A percentile compares a stretch with the other conserved stretches of the same genome.
Evolutionary conservation across 2,888 invertebrate genomes (phyloP).

Genomic region (Coenonympha glycerion): DNA sequence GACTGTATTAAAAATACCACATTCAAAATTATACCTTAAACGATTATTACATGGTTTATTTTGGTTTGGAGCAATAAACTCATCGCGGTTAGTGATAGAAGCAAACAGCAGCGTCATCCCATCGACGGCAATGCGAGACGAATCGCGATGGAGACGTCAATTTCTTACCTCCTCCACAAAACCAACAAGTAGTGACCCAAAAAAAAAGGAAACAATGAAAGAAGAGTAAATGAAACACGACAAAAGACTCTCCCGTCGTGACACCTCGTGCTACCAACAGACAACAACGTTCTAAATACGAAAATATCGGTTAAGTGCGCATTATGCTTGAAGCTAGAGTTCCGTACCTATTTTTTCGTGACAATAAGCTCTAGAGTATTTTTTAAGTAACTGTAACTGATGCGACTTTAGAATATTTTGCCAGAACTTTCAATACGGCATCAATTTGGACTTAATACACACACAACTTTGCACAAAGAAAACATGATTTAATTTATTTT

Average conservation of each 20-base stretch:
- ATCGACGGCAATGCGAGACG: constrained; percentile 59
- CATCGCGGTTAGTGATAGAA: constrained; percentile 5
- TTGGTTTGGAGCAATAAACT: not conserved
- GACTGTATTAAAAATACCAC: constrained; percentile 35
- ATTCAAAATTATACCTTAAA: constrained; percentile 7
- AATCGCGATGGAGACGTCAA: constrained; percentile 68
- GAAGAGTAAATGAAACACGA: constrained; percentile 34
- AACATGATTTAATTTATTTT: too few relatives aligned
- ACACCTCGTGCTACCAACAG: constrained; percentile 31
- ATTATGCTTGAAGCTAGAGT: not conserved
- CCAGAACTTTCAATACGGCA: too few relatives aligned
- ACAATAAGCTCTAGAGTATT: too few relatives aligned
- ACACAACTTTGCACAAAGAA: too few relatives aligned
- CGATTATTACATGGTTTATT: not conserved
- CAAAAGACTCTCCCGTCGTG: constrained; percentile 35
- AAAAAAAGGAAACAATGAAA: constrained; percentile 41
- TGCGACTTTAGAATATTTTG: too few relatives aligned
- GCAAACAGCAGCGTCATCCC: constrained; percentile 66
- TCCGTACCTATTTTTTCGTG: not conserved
- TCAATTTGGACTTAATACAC: too few relatives aligned
- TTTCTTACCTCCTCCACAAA: constrained; percentile 65
- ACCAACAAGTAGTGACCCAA: constrained; percentile 64
- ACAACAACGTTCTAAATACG: constrained; percentile 5
- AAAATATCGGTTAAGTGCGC: not conserved
- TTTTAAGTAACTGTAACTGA: too few relatives aligned